Conservation (phyloP, 2,113 vertebrate genomes). For the Picathartes gymnocephalus region DNA sequence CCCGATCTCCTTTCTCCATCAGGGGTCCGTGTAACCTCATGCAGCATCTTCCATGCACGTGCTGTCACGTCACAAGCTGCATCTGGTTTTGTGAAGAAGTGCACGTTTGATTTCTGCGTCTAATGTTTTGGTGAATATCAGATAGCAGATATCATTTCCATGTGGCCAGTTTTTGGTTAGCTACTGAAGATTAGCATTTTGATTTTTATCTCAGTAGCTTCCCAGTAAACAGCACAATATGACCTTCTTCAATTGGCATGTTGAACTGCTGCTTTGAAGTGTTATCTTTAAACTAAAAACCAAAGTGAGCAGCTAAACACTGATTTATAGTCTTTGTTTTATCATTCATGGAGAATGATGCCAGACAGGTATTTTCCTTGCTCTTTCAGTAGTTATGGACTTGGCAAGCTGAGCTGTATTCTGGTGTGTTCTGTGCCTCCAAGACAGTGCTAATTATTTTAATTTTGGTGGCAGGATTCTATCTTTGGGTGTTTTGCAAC, state of each 20-base stretch:
- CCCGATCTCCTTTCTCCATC: background rate
- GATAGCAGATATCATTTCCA: background rate
- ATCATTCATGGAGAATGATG: background rate
- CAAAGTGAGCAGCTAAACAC: background rate
- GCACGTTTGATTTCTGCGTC: background rate
- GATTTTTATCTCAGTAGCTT: background rate
- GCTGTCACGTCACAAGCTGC: background rate
- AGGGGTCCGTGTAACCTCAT: fast-evolving
- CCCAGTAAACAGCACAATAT: background rate
- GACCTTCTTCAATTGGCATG: background rate
- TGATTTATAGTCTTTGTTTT: background rate
- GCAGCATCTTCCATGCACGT: background rate
- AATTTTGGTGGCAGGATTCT: background rate
- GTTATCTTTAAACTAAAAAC: background rate
- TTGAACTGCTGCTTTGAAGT: background rate
- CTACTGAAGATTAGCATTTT: background rate
- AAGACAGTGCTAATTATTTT: background rate
- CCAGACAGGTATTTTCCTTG: background rate
- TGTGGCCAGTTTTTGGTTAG: background rate
- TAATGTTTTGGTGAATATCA: background rate
- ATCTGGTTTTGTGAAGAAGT: background rate
- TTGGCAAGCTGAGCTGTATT: background rate
- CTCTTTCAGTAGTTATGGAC: background rate
- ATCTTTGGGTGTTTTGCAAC: background rate
- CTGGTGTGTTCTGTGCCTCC: background rate